These are phyloP conservation scores for Heliconius hortense DNA, from an alignment of 2,888 invertebrate genomes.

Conservation along the genomic window DNA sequence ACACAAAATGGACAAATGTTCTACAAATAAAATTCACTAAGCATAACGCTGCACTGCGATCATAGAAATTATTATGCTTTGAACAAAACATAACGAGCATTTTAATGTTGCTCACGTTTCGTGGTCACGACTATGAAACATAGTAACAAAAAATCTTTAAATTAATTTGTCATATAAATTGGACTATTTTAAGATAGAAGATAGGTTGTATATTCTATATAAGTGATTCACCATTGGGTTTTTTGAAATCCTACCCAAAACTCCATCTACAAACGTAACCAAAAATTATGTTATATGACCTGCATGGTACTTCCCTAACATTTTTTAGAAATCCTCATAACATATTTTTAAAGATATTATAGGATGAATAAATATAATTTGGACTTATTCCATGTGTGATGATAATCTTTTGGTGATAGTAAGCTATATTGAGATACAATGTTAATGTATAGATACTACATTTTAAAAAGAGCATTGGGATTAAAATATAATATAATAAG, in stretches of 20 bases:
- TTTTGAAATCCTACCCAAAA: not conserved
- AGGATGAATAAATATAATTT: too few relatives aligned
- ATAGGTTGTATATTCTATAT: too few relatives aligned
- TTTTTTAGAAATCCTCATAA: too few relatives aligned
- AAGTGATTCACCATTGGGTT: not conserved
- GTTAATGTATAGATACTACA: not conserved
- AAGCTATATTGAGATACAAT: not conserved
- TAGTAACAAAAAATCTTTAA: conserved; percentile 13
- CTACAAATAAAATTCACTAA: not conserved
- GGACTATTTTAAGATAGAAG: not conserved
- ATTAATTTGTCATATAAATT: not conserved
- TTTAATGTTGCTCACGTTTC: conserved; percentile 27
- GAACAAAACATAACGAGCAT: conserved; percentile 16
- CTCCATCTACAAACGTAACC: too few relatives aligned
- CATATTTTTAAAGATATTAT: too few relatives aligned
- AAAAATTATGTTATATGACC: too few relatives aligned
- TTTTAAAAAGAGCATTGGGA: not conserved
- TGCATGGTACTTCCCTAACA: too few relatives aligned
- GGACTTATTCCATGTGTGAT: too few relatives aligned
- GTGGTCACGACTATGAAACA: conserved; percentile 22
- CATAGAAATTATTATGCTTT: conserved; percentile 2
- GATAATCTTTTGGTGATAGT: too few relatives aligned
- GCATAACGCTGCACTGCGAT: not conserved
- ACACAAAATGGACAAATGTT: not conserved
- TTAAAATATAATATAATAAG: not conserved